These are phyloP conservation scores for Cheilosia pagana DNA, from an alignment of 2,888 invertebrate species.

Conservation along the genomic window DNA sequence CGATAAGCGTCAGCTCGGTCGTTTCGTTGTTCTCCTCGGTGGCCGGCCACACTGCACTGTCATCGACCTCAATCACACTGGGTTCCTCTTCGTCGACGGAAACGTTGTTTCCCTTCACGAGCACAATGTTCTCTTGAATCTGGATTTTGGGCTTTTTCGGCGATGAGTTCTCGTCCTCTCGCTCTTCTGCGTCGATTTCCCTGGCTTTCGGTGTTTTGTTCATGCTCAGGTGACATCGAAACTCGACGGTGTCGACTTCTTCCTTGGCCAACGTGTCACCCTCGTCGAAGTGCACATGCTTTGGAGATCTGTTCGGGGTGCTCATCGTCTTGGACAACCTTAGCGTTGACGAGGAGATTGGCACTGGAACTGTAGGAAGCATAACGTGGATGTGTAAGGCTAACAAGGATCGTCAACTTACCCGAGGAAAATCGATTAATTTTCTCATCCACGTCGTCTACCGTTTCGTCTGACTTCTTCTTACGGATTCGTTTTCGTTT, in stretches of 20 bases:
- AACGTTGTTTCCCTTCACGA: background rate
- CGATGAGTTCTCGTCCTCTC: background rate
- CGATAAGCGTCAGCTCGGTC: background rate
- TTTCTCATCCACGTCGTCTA: background rate
- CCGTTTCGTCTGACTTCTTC: background rate
- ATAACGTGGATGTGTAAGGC: too few species aligned
- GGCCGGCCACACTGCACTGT: slow-evolving; percentile 10
- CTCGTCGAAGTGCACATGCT: slow-evolving; percentile 42
- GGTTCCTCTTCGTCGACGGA: background rate
- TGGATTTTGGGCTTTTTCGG: slow-evolving; percentile 12
- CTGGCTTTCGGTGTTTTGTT: background rate
- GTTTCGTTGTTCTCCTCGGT: background rate
- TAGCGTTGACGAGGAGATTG: slow-evolving; percentile 58
- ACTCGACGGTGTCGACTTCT: background rate
- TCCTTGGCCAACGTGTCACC: background rate
- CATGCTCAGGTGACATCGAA: slow-evolving; percentile 11
- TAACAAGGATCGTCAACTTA: background rate
- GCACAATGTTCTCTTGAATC: slow-evolving; percentile 46
- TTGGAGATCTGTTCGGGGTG: slow-evolving; percentile 31
- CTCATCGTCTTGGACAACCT: slow-evolving; percentile 19
- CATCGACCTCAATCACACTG: slow-evolving; percentile 60
- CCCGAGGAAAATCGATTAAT: slow-evolving; percentile 44
- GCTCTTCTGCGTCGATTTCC: slow-evolving; percentile 15
- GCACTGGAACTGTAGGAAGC: slow-evolving; percentile 48
- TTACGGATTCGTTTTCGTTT: slow-evolving; percentile 45